A percentile compares a stretch with the other conserved stretches of the same genome.
Evolutionary conservation across 64 coral and sea anemone genomes (phyloP).

Genomic region (Stichodactyla helianthus): DNA sequence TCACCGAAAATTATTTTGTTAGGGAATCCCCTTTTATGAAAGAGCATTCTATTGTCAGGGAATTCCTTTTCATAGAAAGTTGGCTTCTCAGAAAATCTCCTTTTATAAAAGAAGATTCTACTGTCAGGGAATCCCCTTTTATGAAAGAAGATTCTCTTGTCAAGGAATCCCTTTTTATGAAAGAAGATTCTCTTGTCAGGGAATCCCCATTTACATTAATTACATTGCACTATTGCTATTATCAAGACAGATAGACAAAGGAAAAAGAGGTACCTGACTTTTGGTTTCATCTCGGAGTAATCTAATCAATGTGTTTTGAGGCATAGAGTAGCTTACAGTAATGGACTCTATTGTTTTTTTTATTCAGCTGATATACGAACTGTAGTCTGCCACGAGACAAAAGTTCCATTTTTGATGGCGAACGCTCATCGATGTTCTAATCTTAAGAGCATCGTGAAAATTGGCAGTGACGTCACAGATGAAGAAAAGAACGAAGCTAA

Average conservation of each 20-base stretch:
- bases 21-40: not conserved
- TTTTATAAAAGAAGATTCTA: no score
- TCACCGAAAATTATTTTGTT: not conserved
- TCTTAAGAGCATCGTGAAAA: constrained; percentile 58
- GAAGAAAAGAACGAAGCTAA: constrained; percentile 46
- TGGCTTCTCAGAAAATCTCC: not conserved
- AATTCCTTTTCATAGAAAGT: no score
- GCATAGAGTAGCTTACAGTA: no score
- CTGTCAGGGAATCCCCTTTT: not conserved
- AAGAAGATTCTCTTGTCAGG: not conserved
- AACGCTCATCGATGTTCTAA: constrained; percentile 40
- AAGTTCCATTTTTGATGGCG: constrained; percentile 39
- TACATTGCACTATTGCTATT: not conserved
- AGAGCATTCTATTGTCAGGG: no score
- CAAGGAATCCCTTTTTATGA: not conserved
- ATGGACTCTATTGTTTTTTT: not conserved
- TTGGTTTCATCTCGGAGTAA: not conserved
- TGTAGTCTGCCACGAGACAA: constrained; percentile 58
- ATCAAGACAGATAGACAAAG: no score
- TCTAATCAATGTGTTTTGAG: no score
- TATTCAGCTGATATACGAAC: constrained; percentile 48
- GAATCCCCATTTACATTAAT: not conserved
- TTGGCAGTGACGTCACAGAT: constrained; percentile 41
- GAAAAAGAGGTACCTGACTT: no score
- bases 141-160: not conserved